These are phyloP conservation scores for Azemiops feae DNA, from an alignment of 2,113 vertebrate genomes.

Conservation along the genomic window DNA sequence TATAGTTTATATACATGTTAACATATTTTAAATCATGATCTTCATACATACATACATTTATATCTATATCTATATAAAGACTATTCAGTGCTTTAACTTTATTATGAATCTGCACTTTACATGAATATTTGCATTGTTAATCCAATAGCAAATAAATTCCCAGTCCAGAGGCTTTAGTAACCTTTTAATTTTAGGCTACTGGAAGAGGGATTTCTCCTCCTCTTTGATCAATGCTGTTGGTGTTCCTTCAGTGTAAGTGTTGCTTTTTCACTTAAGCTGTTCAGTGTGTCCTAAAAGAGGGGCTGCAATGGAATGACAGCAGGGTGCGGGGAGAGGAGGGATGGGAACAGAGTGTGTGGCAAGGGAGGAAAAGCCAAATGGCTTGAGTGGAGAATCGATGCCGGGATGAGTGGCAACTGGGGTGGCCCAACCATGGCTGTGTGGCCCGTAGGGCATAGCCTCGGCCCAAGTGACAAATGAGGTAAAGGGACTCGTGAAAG, in stretches of 20 bases:
- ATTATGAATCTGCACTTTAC: slow-evolving; percentile 58
- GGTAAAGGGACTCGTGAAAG: slow-evolving; percentile 73
- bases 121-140: slow-evolving; percentile 58
- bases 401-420: slow-evolving; percentile 73
- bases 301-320: slow-evolving; percentile 80
- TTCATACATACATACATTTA: slow-evolving; percentile 53
- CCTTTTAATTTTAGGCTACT: slow-evolving; percentile 21
- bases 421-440: slow-evolving; percentile 66
- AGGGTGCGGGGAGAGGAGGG: slow-evolving; percentile 74
- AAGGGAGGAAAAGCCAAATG: slow-evolving; percentile 75
- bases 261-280: background rate
- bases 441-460: slow-evolving; percentile 68
- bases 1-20: slow-evolving; percentile 78
- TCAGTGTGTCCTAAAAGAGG: slow-evolving; percentile 69
- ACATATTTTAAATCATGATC: slow-evolving; percentile 71
- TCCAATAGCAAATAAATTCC: slow-evolving; percentile 62
- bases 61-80: slow-evolving; percentile 45
- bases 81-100: slow-evolving; percentile 70
- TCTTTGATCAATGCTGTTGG: background rate
- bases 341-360: slow-evolving; percentile 73
- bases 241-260: background rate
- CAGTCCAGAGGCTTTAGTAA: slow-evolving; percentile 14
- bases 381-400: slow-evolving; percentile 69
- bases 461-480: slow-evolving; percentile 66
- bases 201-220: slow-evolving; percentile 1